Percentiles rank a stretch among this genome's conserved stretches.
These are phyloP conservation scores for Ataeniobius toweri DNA, from an alignment of 2,797 vertebrate species.

Conservation along the genomic window DNA sequence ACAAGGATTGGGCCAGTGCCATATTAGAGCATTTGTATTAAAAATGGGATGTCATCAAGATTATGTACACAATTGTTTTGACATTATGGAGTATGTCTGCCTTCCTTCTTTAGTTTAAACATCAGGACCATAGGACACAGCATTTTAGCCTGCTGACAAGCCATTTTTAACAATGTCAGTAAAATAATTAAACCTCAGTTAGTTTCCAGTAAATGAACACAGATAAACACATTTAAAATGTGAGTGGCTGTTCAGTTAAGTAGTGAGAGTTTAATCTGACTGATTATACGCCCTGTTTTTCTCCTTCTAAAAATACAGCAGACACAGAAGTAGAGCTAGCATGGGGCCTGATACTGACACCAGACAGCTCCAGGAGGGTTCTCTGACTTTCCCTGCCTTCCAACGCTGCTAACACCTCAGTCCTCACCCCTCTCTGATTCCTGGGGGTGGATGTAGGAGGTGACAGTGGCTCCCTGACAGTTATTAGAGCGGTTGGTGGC, in stretches of 20 bases:
- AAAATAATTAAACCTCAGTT: background rate
- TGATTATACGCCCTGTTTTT: constrained; percentile 9
- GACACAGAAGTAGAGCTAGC: constrained; percentile 20
- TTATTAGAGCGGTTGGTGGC: constrained; percentile 36
- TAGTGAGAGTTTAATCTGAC: constrained; percentile 34
- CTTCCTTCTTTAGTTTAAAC: no score
- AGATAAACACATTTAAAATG: constrained; percentile 5
- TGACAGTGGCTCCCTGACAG: constrained; percentile 33
- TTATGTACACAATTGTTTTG: no score
- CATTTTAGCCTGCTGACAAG: background rate
- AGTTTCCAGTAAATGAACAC: background rate
- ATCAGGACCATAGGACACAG: background rate
- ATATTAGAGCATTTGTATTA: no score
- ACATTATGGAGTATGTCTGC: no score
- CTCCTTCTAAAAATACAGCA: constrained; percentile 45
- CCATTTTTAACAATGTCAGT: background rate
- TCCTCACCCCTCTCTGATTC: constrained; percentile 36
- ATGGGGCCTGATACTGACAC: constrained; percentile 45
- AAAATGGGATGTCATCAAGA: no score
- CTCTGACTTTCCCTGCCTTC: constrained; percentile 31
- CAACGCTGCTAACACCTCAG: constrained; percentile 30
- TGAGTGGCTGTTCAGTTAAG: constrained; percentile 23
- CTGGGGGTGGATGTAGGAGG: constrained; percentile 45
- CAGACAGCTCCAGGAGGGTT: constrained; percentile 42
- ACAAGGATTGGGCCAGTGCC: no score